phyloP scores from a whole-genome alignment of 2,888 invertebrate genomes.

The Rotaria magnacalcarata region DNA sequence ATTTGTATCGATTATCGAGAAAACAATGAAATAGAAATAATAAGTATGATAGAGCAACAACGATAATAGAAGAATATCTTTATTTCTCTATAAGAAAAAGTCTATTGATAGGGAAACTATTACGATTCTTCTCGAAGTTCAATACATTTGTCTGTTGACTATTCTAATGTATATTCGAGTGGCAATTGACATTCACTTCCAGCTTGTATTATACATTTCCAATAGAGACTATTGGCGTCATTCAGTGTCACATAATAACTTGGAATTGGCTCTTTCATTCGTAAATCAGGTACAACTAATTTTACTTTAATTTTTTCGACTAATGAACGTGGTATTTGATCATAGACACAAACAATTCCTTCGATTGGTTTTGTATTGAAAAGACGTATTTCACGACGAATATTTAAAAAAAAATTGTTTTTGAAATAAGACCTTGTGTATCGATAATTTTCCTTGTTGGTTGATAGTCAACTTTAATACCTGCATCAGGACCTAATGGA shows the following conservation, averaged over 20 bases:
- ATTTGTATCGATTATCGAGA: too few relatives aligned
- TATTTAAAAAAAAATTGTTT: not conserved
- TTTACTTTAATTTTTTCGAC: slow-evolving; percentile 19
- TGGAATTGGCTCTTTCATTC: not conserved
- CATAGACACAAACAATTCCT: not conserved
- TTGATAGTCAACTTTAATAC: slow-evolving; percentile 57
- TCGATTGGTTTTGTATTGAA: not conserved
- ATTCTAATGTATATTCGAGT: slow-evolving; percentile 22
- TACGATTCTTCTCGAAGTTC: not conserved
- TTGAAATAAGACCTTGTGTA: not conserved
- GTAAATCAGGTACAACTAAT: not conserved
- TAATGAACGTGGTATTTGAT: not conserved
- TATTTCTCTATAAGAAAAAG: too few relatives aligned
- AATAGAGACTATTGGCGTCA: not conserved
- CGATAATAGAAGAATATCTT: too few relatives aligned
- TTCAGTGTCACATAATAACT: not conserved
- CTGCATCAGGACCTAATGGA: slow-evolving; percentile 59
- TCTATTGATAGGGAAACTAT: not conserved
- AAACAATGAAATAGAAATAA: too few relatives aligned
- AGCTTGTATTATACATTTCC: not conserved
- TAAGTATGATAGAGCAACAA: too few relatives aligned
- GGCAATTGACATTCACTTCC: not conserved
- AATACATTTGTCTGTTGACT: slow-evolving; percentile 28
- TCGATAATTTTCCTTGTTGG: slow-evolving; percentile 23
- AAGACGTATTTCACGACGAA: not conserved